Base-by-base conservation (phyloP, 2,797 vertebrate species). In the Pangasius djambal region DNA sequence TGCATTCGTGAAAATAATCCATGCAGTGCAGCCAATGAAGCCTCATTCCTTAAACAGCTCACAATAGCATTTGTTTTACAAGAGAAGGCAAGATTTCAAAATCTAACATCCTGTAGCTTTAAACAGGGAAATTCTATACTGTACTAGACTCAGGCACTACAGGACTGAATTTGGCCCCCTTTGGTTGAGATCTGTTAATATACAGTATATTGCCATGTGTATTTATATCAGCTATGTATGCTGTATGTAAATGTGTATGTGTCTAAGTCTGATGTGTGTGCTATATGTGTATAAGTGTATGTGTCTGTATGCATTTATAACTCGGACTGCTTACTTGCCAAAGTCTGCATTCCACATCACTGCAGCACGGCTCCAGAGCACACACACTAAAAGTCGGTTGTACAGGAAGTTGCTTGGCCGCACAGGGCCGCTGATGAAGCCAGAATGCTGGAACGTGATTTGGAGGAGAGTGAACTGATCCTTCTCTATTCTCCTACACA, bases 311-410 rank as follows among this genome's bases (percentile, higher is more conserved):
- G 91, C 48, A 8, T 83, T 77, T 84, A 91, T 90, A 91, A 92
- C 92, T 65, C 88, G 94, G 92, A 85, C 93, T 91, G 84, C 65
- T 81, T 83, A 91, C 86, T 86, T 93, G 93, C 94, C 95, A 95
- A 92, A 88, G 96, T 94, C 94, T 94, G 92, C 90, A 93, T 94
- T 94, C 94, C 94, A 79, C 86, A 0, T 89, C 90, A 90, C 90
- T 87, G 89, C 89, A 91, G 48, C 70, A 52, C 72, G 59, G 88
- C 72, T 90, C 92, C 83, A 86, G 67, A 85, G 18, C 84, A 69
- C 86, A 85, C 86, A 87, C 74, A 69, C 87, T 34, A 95, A 94
- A 90, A 91, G 94, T 93, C 96, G 96, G 94, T 97, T 97, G 94
- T 94, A 93, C 92, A 94, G 94, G 94, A 95, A 95, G 93, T 92